A percentile compares a stretch with the other conserved stretches of the same genome.
phyloP scores from a whole-genome alignment of 2,888 invertebrate species.

The Morpho deidamia region DNA sequence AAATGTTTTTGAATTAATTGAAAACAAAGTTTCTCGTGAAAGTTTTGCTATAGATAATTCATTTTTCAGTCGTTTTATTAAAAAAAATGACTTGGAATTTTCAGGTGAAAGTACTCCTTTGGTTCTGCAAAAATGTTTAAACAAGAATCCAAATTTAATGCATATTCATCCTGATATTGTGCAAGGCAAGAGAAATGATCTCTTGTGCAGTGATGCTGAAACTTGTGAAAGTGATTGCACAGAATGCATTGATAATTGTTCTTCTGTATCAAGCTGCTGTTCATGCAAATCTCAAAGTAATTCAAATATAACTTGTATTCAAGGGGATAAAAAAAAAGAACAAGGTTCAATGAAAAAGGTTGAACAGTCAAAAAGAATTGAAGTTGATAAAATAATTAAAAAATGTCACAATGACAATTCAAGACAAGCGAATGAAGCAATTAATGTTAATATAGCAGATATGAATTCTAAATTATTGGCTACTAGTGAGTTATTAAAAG shows the following conservation, averaged over 20 bases:
- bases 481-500: conserved; percentile 79
- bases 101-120: conserved; percentile 67
- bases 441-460: conserved; percentile 59
- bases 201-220: conserved; percentile 45
- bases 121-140: conserved; percentile 58
- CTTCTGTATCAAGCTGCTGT: conserved; percentile 55
- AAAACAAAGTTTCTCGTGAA: conserved; percentile 84
- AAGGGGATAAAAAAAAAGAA: conserved; percentile 25
- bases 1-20: conserved; percentile 87
- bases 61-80: conserved; percentile 76
- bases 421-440: conserved; percentile 43
- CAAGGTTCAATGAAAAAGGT: conserved; percentile 13
- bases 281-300: conserved; percentile 51
- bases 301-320: conserved; percentile 21
- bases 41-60: conserved; percentile 85
- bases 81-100: conserved; percentile 48
- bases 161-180: conserved; percentile 49
- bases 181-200: conserved; percentile 33
- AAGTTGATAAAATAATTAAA: conserved; percentile 35
- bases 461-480: conserved; percentile 70
- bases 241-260: conserved; percentile 54
- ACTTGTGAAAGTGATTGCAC: conserved; percentile 51
- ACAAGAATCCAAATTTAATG: conserved; percentile 52
- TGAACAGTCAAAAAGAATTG: conserved; percentile 22
- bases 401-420: conserved; percentile 44